Conservation (phyloP, 2,888 invertebrate species). For the Tenthredo notha region DNA sequence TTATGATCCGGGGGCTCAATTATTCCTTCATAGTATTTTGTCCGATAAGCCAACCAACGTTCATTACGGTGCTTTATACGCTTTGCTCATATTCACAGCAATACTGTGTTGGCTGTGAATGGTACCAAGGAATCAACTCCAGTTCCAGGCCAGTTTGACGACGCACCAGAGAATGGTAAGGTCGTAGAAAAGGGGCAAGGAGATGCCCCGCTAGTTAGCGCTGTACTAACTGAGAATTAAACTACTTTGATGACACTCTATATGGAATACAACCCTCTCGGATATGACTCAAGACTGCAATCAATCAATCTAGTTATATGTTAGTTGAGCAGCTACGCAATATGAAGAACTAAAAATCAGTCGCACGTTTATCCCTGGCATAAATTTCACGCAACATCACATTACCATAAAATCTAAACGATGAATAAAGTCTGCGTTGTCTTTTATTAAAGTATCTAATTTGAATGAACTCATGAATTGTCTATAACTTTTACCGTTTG, state of each 20-base stretch:
- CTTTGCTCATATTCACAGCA: slow-evolving; percentile 60
- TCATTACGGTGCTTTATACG: background rate
- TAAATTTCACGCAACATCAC: background rate
- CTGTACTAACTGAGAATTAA: slow-evolving; percentile 68
- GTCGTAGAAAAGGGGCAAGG: slow-evolving; percentile 72
- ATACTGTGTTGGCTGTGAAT: slow-evolving; percentile 64
- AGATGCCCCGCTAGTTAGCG: slow-evolving; percentile 68
- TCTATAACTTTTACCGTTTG: background rate
- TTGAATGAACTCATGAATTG: background rate
- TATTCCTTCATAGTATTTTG: background rate
- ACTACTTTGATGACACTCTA: slow-evolving; percentile 57
- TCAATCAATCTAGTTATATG: slow-evolving; percentile 71
- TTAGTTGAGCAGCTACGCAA: slow-evolving; percentile 64
- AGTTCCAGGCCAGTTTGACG: slow-evolving; percentile 72
- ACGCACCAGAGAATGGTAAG: slow-evolving; percentile 70
- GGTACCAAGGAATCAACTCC: slow-evolving; percentile 67
- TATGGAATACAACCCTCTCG: slow-evolving; percentile 64
- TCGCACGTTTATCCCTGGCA: background rate
- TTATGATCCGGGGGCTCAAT: too few species aligned
- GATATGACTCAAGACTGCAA: slow-evolving; percentile 75
- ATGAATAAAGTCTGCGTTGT: background rate
- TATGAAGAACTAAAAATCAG: slow-evolving; percentile 2
- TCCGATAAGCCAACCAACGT: background rate
- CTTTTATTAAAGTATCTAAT: background rate
- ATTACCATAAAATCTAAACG: background rate